Percentiles rank a stretch among this genome's conserved stretches.
Conservation (phyloP, 2,888 invertebrate species). For the Ormyrus labotus region DNA sequence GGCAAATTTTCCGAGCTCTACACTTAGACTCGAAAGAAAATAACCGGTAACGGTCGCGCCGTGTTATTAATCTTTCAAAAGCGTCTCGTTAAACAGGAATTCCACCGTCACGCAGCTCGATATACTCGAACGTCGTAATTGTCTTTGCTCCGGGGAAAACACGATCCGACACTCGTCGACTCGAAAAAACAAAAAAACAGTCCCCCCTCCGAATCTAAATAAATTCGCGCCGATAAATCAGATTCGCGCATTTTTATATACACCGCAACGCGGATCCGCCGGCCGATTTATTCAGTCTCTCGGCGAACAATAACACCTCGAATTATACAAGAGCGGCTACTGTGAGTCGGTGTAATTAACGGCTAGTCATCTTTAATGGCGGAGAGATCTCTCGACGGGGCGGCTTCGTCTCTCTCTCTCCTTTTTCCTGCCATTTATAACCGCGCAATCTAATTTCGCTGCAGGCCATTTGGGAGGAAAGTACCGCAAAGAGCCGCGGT, state of each 20-base stretch:
- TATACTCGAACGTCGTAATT: background rate
- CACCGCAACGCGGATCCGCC: no score
- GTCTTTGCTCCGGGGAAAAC: background rate
- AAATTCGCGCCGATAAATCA: no score
- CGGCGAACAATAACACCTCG: no score
- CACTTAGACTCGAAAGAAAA: no score
- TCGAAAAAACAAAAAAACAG: no score
- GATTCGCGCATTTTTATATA: no score
- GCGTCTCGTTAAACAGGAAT: background rate
- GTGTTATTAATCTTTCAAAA: conserved; percentile 9
- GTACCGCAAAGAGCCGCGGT: conserved; percentile 4
- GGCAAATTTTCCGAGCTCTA: no score
- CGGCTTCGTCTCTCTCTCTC: background rate
- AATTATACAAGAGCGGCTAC: background rate
- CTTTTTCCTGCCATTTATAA: conserved; percentile 17
- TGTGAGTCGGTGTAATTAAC: conserved; percentile 17
- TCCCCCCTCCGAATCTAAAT: no score
- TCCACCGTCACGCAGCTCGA: background rate
- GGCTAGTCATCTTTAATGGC: background rate
- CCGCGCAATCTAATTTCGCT: conserved; percentile 36
- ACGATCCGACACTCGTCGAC: no score
- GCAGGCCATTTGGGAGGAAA: conserved; percentile 24
- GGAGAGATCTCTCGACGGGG: background rate
- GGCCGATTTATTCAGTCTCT: no score
- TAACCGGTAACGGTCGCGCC: no score